Base-by-base conservation (phyloP, 2,888 invertebrate genomes). In the Abrostola triplasia region DNA sequence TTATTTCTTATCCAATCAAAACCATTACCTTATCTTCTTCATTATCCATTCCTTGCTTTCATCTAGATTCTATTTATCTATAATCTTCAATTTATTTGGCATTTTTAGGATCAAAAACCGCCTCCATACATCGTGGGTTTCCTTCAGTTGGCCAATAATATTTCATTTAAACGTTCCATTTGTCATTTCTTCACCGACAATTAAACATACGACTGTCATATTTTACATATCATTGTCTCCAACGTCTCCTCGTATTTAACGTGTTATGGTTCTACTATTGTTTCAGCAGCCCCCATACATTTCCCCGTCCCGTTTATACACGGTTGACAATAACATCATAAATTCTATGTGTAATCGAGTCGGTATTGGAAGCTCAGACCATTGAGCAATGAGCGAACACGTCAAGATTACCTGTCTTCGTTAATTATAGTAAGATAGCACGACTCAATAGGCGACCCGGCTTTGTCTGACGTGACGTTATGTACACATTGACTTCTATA, bases 301-400 rank as follows among this genome's bases (percentile, higher is more conserved):
- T 9, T 37, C 56, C 10, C 10, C 36, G 50, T 59, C 50, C 53
- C 50, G 54, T 59, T 51, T 59, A 57, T 40, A 57, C 49, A 37
- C 24, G 54, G 59, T 67, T 58, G 59, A 64, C 49, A 72, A 64
- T 60, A 42, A 68, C 72, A 52, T 64, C 66, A 73, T 73, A 73
- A 63, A 69, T 72, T 51, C 50, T 12, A 44, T 42, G 63, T 59
- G 58, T 69, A 64, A 59, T 63, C 63, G 69, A 69, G 65, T 68
- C 53, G 48, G 62, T 61, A 68, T 67, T 57, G 68, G 42, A 24
- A 50, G 36, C 8, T 42, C 70, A 55, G 58, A 40, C 67, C 76
- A 76, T 70, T 76, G 73, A 73, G 59, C 73, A 70, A 70, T 73
- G 60, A 63, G 52, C 51, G 63, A 61, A 59, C 70, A 67, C 50